phyloP scores from a whole-genome alignment of 1,140 invertebrate species.

The Aphaenogaster floridana region DNA sequence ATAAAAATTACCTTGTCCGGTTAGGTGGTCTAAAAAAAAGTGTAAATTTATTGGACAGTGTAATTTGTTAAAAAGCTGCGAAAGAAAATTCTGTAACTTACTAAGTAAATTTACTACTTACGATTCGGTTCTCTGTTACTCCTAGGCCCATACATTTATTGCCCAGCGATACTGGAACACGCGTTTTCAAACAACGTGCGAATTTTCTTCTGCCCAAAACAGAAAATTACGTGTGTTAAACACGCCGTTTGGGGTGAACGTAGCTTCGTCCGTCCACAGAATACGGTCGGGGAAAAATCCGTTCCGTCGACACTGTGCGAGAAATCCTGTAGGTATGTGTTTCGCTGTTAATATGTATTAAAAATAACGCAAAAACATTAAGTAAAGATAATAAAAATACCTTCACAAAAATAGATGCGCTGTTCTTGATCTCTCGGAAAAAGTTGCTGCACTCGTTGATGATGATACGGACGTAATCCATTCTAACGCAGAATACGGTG shows the following conservation, averaged over 20 bases:
- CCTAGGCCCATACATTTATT: not conserved
- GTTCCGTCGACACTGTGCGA: not conserved
- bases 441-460: not conserved
- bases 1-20: no score
- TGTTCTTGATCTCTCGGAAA: not conserved
- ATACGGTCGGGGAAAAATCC: not conserved
- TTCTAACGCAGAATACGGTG: not conserved
- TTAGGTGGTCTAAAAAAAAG: no score
- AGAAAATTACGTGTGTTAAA: not conserved
- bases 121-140: not conserved
- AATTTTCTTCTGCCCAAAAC: not conserved
- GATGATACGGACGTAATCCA: not conserved
- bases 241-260: not conserved
- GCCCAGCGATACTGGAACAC: not conserved
- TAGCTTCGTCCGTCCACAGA: not conserved
- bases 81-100: not conserved
- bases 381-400: constrained; percentile 1
- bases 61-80: not conserved
- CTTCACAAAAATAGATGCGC: not conserved
- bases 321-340: not conserved
- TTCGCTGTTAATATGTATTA: not conserved
- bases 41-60: not conserved
- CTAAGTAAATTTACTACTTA: not conserved
- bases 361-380: not conserved
- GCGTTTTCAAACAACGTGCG: not conserved